Evolutionary conservation across 2,113 vertebrate species (phyloP).

Genomic region (Phainopepla nitens): DNA sequence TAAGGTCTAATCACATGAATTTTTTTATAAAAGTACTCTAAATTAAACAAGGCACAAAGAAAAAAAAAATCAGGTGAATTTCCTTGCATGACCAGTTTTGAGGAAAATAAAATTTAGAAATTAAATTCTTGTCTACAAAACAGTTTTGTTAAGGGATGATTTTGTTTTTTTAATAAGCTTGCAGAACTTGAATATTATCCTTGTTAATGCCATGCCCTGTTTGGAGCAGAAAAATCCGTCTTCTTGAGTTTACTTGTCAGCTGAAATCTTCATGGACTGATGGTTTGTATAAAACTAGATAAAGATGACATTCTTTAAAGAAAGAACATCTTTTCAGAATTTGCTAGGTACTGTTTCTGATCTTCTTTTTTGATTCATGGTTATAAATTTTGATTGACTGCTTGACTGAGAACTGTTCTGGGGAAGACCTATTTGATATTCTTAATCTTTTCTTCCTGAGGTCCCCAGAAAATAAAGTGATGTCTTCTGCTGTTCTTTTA

Average conservation of each 20-base stretch:
- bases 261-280: background rate
- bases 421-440: background rate
- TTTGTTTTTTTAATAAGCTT: background rate
- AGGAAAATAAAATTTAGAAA: background rate
- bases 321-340: background rate
- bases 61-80: background rate
- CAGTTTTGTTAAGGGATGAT: background rate
- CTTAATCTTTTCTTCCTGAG: background rate
- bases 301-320: background rate
- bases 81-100: background rate
- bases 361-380: background rate
- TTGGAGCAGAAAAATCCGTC: background rate
- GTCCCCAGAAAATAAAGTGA: background rate
- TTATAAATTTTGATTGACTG: background rate
- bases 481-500: conserved; percentile 15
- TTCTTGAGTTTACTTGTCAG: background rate
- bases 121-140: background rate
- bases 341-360: background rate
- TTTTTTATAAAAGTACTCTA: background rate
- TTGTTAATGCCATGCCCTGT: background rate
- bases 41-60: background rate
- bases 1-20: background rate
- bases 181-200: background rate
- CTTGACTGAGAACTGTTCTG: background rate
- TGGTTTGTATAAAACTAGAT: background rate